Conservation (phyloP, 2,797 vertebrate genomes). For the Chaetophractus vellerosus region DNA sequence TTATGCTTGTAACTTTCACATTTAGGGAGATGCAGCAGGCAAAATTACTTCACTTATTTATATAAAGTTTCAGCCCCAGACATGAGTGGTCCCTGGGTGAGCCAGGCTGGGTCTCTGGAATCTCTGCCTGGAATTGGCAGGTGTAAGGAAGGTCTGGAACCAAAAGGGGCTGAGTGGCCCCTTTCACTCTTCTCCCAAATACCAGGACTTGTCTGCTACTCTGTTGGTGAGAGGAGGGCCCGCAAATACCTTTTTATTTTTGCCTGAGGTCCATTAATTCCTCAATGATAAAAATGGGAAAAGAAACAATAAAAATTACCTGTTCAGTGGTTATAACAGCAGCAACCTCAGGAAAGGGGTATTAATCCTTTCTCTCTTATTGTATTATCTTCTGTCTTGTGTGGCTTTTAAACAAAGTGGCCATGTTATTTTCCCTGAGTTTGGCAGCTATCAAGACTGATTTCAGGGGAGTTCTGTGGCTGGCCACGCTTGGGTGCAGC, state of each 20-base stretch:
- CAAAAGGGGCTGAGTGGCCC: background rate
- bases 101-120: background rate
- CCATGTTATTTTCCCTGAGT: background rate
- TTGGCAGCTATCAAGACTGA: background rate
- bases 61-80: background rate
- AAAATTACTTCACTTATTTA: background rate
- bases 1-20: background rate
- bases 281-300: background rate
- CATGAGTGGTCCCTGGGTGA: background rate
- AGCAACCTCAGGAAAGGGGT: accelerated
- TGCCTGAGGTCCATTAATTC: background rate
- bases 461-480: background rate
- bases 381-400: background rate
- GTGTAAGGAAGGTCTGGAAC: background rate
- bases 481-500: background rate
- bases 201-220: background rate
- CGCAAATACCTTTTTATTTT: background rate
- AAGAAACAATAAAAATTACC: background rate
- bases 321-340: background rate
- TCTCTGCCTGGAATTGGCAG: background rate
- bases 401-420: background rate
- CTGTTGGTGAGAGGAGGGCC: background rate
- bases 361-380: background rate
- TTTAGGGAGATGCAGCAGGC: background rate
- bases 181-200: background rate